Base-by-base conservation (phyloP, 1,140 invertebrate species). In the Bombus fervidus region DNA sequence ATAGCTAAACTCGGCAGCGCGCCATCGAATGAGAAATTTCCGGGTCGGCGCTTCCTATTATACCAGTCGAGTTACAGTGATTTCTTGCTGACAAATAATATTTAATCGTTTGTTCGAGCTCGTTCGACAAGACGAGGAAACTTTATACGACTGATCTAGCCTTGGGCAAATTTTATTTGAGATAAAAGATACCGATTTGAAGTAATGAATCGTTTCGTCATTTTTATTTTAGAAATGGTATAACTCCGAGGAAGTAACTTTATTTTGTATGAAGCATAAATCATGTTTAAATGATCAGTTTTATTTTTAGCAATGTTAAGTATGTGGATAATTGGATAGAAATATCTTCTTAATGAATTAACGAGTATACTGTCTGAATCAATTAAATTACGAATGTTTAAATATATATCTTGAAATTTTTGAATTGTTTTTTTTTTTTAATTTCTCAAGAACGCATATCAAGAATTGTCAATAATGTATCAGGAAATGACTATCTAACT, bases 21-120 rank as follows among this genome's bases (percentile, higher is more conserved):
- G n/a, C 9, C 39, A 3, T 15, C 4, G 28, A 39, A 57, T 13
- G 4, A 34, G 15, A 43, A 15, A 22, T 73, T 83, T 86, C 81
- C 73, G 77, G 73, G 53, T 83, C 22, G 43, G 31, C 10, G 74
- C 47, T 84, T 79, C 81, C 53, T 84, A 57, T 62, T 79, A 62
- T 68, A 39, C 22, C 13, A 25, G 43, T 28, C 41, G 22, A 43
- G 34, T 59, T 53, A 47, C 66, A 47, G 79, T 3, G 18, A 71
- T 57, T 39, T 28, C 15, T 47, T 39, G 28, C 15, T 53, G 62
- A 71, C 68, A 47, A 71, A 53, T 15, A 72, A 53, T 34, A 37
- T 37, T 80, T 69, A 53, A 80, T 80, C 25, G n/a, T n/a, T n/a
- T 22, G 15, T 28, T 62, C 22, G 31, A 8, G 1, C 12, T 74